Evolutionary conservation across 2,113 vertebrate species (phyloP).

Genomic region (Tapirus terrestris): DNA sequence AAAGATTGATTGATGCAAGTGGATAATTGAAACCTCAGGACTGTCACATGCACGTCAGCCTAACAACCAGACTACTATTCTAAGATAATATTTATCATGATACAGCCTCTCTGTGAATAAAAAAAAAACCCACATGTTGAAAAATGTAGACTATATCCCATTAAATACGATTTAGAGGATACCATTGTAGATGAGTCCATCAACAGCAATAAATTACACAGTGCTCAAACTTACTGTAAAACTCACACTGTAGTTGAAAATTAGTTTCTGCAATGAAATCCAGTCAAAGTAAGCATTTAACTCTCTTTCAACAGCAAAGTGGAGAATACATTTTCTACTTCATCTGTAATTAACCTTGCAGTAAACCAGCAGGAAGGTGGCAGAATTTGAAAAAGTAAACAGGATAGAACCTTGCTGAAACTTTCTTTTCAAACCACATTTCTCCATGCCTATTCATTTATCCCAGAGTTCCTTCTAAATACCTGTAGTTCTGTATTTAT

Average conservation of each 20-base stretch:
- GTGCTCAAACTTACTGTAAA: conserved; percentile 54
- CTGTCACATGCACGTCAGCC: conserved; percentile 83
- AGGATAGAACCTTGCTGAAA: not conserved
- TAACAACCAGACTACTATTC: conserved; percentile 82
- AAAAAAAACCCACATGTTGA: conserved; percentile 45
- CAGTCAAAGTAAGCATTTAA: conserved; percentile 41
- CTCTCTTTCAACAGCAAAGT: conserved; percentile 45
- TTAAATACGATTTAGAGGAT: conserved; percentile 63
- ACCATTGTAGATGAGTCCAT: conserved; percentile 62
- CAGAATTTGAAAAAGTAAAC: not conserved
- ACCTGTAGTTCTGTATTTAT: not conserved
- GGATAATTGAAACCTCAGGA: conserved; percentile 89
- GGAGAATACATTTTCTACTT: not conserved
- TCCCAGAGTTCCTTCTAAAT: not conserved
- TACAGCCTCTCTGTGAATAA: conserved; percentile 76
- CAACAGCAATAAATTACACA: conserved; percentile 60
- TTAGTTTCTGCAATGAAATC: conserved; percentile 60
- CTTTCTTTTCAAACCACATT: not conserved
- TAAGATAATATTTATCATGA: conserved; percentile 84
- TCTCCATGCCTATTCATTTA: not conserved
- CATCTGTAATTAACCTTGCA: conserved; percentile 55
- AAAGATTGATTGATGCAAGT: conserved; percentile 89
- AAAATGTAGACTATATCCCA: conserved; percentile 74
- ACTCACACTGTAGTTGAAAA: conserved; percentile 54
- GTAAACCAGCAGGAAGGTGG: not conserved